phyloP scores from a whole-genome alignment of 1,140 invertebrate species.

The Schlechtendalia chinensis region DNA sequence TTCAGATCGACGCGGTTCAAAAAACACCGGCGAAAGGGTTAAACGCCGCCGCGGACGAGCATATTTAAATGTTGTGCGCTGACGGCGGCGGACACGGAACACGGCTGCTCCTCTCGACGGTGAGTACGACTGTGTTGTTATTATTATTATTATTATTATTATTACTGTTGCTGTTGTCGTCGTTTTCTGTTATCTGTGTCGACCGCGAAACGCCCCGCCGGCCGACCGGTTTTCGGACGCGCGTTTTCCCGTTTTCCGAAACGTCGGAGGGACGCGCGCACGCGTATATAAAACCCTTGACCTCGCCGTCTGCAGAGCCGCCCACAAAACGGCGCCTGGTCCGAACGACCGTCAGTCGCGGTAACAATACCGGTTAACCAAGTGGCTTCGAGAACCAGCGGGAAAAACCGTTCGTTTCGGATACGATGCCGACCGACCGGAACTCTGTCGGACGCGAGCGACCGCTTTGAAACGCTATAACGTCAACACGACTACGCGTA shows the following conservation, averaged over 20 bases:
- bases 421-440: too few species aligned
- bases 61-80: constrained; percentile 46
- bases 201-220: too few species aligned
- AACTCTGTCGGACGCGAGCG: too few species aligned
- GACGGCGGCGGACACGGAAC: constrained; percentile 19
- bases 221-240: not conserved
- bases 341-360: constrained; percentile 21
- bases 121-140: constrained; percentile 18
- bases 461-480: too few species aligned
- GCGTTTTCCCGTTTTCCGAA: too few species aligned
- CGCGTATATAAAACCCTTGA: not conserved
- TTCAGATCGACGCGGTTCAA: constrained; percentile 44
- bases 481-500: too few species aligned
- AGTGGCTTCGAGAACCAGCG: too few species aligned
- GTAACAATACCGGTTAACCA: too few species aligned
- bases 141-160: too few species aligned
- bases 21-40: constrained; percentile 48
- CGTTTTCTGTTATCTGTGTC: too few species aligned
- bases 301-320: constrained; percentile 19
- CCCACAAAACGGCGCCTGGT: constrained; percentile 16
- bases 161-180: too few species aligned
- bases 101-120: not conserved
- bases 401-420: too few species aligned
- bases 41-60: constrained; percentile 16
- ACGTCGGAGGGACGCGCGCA: not conserved